Evolutionary conservation across 2,113 vertebrate species (phyloP).

Genomic region (Tachysurus vachellii): DNA sequence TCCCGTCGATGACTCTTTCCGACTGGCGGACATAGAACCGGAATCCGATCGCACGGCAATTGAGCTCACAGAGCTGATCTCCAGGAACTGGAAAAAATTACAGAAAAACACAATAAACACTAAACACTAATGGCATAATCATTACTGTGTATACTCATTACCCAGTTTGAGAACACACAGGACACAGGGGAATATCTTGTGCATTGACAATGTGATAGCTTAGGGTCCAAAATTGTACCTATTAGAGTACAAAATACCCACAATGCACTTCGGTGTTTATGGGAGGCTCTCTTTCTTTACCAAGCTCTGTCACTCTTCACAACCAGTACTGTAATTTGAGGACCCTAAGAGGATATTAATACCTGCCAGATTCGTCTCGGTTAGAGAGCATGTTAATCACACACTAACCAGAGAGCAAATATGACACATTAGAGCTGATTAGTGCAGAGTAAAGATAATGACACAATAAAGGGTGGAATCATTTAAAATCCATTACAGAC

Average conservation of each 20-base stretch:
- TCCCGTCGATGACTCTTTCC: slow-evolving; percentile 86
- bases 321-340: not conserved
- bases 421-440: not conserved
- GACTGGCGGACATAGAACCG: slow-evolving; percentile 90
- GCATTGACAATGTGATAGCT: not conserved
- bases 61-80: slow-evolving; percentile 86
- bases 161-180: not conserved
- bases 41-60: slow-evolving; percentile 89
- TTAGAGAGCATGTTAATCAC: not conserved
- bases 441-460: not conserved
- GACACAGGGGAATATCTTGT: not conserved
- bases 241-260: not conserved
- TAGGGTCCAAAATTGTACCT: not conserved
- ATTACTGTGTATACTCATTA: not conserved
- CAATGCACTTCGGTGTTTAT: not conserved
- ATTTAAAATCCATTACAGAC: not conserved
- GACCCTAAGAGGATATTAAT: no score
- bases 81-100: slow-evolving; percentile 69
- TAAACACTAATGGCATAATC: not conserved
- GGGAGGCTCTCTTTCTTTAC: not conserved
- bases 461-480: not conserved
- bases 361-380: not conserved
- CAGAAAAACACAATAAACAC: not conserved
- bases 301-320: not conserved
- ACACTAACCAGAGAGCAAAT: not conserved